A percentile compares a stretch with the other conserved stretches of the same genome.
Conservation (phyloP, 2,113 vertebrate genomes). For the Tragulus kanchil region DNA sequence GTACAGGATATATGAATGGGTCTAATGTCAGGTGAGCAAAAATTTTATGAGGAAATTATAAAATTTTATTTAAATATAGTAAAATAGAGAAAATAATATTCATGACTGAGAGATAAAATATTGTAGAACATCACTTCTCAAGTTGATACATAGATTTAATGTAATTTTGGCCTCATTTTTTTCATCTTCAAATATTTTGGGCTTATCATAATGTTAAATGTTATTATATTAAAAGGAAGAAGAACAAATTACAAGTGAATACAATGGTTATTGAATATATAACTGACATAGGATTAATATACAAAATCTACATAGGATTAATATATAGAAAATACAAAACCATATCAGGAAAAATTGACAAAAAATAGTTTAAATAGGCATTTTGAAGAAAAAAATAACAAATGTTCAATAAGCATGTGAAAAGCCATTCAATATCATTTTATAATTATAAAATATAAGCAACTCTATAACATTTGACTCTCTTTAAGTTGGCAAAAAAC, state of each 20-base stretch:
- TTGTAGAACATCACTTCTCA: background rate
- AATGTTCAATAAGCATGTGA: background rate
- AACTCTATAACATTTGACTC: background rate
- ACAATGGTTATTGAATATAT: background rate
- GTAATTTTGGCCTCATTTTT: background rate
- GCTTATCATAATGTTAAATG: background rate
- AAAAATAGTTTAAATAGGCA: background rate
- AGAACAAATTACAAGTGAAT: background rate
- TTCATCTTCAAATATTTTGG: background rate
- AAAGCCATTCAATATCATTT: background rate
- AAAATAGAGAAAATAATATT: slow-evolving; percentile 8
- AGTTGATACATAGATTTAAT: background rate
- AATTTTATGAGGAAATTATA: background rate
- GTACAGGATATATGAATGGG: background rate
- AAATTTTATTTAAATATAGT: slow-evolving; percentile 18
- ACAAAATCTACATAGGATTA: background rate
- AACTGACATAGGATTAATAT: background rate
- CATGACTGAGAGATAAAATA: background rate
- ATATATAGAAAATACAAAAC: background rate
- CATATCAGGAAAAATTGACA: background rate
- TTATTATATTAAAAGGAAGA: background rate
- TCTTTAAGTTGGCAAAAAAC: background rate
- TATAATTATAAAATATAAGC: background rate
- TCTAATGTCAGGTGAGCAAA: background rate
- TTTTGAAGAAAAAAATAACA: background rate